A percentile compares a stretch with the other conserved stretches of the same genome.
These are phyloP conservation scores for Nymphalis polychloros DNA, from an alignment of 2,888 invertebrate genomes.

Conservation along the genomic window DNA sequence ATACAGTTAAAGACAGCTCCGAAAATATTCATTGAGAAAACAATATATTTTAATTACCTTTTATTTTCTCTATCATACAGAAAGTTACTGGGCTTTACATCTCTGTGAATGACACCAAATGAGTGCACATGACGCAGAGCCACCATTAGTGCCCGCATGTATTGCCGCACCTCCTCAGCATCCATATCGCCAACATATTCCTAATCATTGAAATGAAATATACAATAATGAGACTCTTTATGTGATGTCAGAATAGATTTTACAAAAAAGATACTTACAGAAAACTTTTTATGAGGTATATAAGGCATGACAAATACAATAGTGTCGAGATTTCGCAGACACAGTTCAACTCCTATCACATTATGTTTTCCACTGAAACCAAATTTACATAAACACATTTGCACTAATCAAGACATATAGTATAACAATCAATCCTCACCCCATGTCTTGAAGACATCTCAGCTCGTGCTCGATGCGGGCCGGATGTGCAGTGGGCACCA, in stretches of 20 bases:
- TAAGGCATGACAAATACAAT: slow-evolving; percentile 95
- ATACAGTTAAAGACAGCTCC: not conserved
- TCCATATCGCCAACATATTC: slow-evolving; percentile 88
- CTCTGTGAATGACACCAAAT: slow-evolving; percentile 92
- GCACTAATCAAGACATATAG: not conserved
- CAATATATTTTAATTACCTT: slow-evolving; percentile 60
- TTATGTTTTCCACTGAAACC: slow-evolving; percentile 87
- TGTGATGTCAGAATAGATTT: not conserved
- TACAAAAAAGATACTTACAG: slow-evolving; percentile 75
- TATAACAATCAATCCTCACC: slow-evolving; percentile 69
- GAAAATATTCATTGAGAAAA: not conserved
- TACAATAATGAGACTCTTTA: not conserved
- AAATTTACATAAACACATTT: slow-evolving; percentile 45
- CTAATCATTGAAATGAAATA: slow-evolving; percentile 64
- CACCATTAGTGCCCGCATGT: slow-evolving; percentile 90
- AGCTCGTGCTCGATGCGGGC: slow-evolving; percentile 90
- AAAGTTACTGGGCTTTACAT: slow-evolving; percentile 96
- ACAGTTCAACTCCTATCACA: slow-evolving; percentile 90
- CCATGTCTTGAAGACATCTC: slow-evolving; percentile 88
- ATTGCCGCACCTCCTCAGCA: slow-evolving; percentile 85
- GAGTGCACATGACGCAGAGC: slow-evolving; percentile 91
- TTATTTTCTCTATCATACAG: slow-evolving; percentile 88
- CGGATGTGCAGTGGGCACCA: slow-evolving; percentile 93
- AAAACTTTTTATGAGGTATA: slow-evolving; percentile 90
- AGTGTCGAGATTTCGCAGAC: slow-evolving; percentile 88